These are phyloP conservation scores for Tangara arthus DNA, from an alignment of 2,797 vertebrate genomes.

Conservation along the genomic window DNA sequence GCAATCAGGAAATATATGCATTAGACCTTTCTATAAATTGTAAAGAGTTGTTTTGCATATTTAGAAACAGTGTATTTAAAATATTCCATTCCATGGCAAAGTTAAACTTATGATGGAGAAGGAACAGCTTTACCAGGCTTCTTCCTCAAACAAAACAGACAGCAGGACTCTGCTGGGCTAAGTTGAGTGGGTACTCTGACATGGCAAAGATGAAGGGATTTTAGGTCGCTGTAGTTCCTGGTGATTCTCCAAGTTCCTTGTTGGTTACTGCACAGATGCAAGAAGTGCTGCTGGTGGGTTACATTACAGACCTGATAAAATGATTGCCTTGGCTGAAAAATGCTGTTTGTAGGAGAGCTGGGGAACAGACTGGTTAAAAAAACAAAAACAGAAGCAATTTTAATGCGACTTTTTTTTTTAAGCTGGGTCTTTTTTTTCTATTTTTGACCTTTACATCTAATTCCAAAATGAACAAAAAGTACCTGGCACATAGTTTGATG, in stretches of 20 bases:
- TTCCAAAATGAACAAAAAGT: neutral
- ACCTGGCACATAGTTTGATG: fast-evolving
- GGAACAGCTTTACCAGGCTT: neutral
- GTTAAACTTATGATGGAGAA: neutral
- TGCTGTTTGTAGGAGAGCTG: neutral
- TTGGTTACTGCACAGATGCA: neutral
- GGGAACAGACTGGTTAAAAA: neutral
- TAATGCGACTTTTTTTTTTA: neutral
- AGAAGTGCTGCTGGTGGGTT: neutral
- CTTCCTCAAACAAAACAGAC: neutral
- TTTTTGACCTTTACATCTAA: neutral
- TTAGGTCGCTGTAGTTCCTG: neutral
- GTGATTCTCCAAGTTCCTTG: neutral
- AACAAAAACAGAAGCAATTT: neutral
- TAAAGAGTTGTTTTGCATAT: neutral
- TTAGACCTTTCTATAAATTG: neutral
- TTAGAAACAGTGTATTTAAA: neutral
- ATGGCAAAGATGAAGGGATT: neutral
- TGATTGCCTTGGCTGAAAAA: neutral
- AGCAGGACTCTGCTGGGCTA: neutral
- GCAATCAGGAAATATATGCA: neutral
- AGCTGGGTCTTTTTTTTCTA: neutral
- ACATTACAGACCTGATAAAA: neutral
- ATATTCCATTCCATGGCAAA: neutral
- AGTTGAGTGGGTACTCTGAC: neutral